Conservation (phyloP, 2,113 vertebrate genomes). For the Octodon degus region DNA sequence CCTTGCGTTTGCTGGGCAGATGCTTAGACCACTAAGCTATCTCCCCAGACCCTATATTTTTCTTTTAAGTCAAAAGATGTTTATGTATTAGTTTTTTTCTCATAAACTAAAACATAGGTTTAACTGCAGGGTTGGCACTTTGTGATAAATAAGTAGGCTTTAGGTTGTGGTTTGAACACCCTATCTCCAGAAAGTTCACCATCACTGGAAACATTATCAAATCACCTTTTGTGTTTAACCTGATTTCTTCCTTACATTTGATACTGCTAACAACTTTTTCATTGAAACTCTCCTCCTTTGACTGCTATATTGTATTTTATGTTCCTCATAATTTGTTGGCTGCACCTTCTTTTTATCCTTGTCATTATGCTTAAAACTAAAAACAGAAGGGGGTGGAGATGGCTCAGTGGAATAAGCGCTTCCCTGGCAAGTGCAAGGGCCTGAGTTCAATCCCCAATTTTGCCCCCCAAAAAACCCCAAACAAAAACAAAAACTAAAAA, state of each 20-base stretch:
- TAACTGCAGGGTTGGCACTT: not conserved
- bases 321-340: not conserved
- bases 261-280: not conserved
- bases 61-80: not conserved
- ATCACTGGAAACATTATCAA: not conserved
- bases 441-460: no score
- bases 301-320: not conserved
- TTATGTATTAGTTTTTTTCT: not conserved
- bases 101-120: not conserved
- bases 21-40: no score
- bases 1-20: no score
- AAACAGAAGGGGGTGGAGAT: not conserved
- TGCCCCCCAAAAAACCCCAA: no score
- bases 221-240: not conserved
- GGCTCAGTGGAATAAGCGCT: no score
- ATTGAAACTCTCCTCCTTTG: not conserved
- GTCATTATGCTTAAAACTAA: not conserved
- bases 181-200: not conserved
- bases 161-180: not conserved
- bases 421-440: no score
- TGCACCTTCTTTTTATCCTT: not conserved
- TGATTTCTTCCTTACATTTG: not conserved
- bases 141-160: not conserved
- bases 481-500: not conserved
- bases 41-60: not conserved